Conservation (phyloP, 2,888 invertebrate genomes). For the Torymus texanus region DNA sequence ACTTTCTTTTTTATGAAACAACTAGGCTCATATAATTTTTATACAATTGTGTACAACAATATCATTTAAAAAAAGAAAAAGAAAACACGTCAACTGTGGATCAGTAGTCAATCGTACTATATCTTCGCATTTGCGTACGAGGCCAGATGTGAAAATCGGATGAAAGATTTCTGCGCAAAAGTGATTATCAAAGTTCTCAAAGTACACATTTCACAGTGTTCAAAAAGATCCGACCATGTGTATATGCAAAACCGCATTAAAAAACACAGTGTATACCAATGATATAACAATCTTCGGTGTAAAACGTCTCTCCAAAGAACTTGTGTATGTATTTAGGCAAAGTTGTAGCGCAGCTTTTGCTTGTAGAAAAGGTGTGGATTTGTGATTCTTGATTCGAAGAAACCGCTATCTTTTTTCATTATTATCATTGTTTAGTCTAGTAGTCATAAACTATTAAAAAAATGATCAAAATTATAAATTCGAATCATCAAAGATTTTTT, state of each 20-base stretch:
- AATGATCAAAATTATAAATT: background rate
- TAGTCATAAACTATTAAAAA: constrained; percentile 2
- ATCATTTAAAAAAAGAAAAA: constrained; percentile 52
- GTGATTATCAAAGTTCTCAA: constrained; percentile 55
- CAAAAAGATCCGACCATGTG: constrained; percentile 8
- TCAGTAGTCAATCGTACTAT: constrained; percentile 60
- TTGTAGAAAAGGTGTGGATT: constrained; percentile 39
- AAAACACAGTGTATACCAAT: constrained; percentile 33
- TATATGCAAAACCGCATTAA: constrained; percentile 23
- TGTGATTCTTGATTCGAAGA: constrained; percentile 29
- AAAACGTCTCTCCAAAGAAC: constrained; percentile 44
- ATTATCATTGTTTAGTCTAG: background rate
- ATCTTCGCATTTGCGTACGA: constrained; percentile 41
- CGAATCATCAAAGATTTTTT: background rate
- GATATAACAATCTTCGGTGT: constrained; percentile 24
- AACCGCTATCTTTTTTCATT: background rate
- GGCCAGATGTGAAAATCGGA: constrained; percentile 30
- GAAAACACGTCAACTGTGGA: constrained; percentile 57
- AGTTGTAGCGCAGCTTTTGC: constrained; percentile 23
- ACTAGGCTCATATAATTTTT: constrained; percentile 63
- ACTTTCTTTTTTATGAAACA: constrained; percentile 66
- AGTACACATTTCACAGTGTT: background rate
- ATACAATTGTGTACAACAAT: constrained; percentile 70
- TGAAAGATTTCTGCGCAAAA: constrained; percentile 47
- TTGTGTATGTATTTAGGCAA: constrained; percentile 36